A percentile compares a stretch with the other conserved stretches of the same genome.
Evolutionary conservation across 2,888 invertebrate genomes (phyloP).

Genomic region (Andrena camellia): DNA sequence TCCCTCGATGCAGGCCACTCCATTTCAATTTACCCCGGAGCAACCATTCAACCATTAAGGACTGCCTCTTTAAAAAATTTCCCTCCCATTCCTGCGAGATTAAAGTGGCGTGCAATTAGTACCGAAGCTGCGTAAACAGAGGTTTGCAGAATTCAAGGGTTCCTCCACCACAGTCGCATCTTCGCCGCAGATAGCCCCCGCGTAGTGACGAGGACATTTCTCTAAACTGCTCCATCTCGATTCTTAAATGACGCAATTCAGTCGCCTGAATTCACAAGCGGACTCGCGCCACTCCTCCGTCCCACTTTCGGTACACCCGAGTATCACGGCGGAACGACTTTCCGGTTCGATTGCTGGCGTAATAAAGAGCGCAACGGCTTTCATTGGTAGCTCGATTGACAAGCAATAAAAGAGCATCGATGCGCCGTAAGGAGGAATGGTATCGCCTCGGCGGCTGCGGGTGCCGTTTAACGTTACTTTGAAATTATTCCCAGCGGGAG

Average conservation of each 20-base stretch:
- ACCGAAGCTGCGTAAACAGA: background rate
- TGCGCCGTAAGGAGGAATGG: background rate
- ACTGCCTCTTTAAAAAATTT: background rate
- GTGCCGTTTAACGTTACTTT: background rate
- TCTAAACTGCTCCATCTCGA: no score
- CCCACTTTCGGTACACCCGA: background rate
- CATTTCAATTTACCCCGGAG: background rate
- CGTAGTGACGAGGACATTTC: no score
- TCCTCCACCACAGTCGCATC: background rate
- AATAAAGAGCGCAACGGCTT: conserved; percentile 11
- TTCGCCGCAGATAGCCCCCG: no score
- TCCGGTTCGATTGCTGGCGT: conserved; percentile 1
- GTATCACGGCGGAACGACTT: background rate
- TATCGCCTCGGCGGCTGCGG: background rate
- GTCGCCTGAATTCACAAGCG: background rate
- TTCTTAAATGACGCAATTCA: no score
- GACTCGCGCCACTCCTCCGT: background rate
- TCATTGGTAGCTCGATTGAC: conserved; percentile 15
- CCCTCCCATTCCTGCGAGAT: background rate
- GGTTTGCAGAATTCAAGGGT: background rate
- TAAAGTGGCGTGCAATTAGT: conserved; percentile 6
- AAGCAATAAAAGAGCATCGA: conserved; percentile 14
- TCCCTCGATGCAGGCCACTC: background rate
- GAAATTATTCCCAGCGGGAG: conserved; percentile 19
- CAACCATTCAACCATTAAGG: background rate